These are phyloP conservation scores for Gasteruption jaculator DNA, from an alignment of 2,888 invertebrate genomes.

Conservation along the genomic window DNA sequence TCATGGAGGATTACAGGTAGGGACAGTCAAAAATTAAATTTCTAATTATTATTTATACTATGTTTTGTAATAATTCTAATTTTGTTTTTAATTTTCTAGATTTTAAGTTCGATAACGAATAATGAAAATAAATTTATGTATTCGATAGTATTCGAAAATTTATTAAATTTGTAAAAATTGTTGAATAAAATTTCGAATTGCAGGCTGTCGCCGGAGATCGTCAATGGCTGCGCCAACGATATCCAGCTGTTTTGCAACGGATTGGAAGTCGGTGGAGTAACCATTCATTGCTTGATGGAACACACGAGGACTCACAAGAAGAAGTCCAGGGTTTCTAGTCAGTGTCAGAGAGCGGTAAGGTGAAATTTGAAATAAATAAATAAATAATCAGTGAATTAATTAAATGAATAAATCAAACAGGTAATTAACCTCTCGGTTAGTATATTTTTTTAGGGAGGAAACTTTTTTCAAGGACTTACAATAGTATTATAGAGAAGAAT, in stretches of 20 bases:
- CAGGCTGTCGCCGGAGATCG: conserved; percentile 87
- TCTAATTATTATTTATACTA: no score
- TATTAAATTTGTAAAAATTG: no score
- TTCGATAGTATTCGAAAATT: no score
- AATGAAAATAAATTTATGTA: no score
- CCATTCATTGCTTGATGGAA: conserved; percentile 94
- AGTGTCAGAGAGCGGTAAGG: conserved; percentile 71
- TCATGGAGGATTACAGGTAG: conserved; percentile 92
- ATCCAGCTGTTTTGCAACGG: conserved; percentile 73
- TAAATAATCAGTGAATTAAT: no score
- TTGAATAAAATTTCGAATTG: no score
- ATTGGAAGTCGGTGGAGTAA: conserved; percentile 77
- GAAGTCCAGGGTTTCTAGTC: conserved; percentile 63
- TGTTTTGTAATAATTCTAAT: no score
- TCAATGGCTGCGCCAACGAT: conserved; percentile 81
- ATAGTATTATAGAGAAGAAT: conserved; percentile 1
- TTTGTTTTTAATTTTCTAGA: no score
- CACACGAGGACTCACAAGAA: conserved; percentile 67
- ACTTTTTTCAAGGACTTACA: conserved; percentile 1
- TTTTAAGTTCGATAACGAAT: no score
- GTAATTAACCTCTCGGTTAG: conserved; percentile 3
- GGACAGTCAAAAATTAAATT: no score
- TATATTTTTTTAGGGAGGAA: not conserved
- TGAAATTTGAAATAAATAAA: no score
- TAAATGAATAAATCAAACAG: no score